Conservation (phyloP, 2,888 invertebrate species). For the Phytoseiulus persimilis region DNA sequence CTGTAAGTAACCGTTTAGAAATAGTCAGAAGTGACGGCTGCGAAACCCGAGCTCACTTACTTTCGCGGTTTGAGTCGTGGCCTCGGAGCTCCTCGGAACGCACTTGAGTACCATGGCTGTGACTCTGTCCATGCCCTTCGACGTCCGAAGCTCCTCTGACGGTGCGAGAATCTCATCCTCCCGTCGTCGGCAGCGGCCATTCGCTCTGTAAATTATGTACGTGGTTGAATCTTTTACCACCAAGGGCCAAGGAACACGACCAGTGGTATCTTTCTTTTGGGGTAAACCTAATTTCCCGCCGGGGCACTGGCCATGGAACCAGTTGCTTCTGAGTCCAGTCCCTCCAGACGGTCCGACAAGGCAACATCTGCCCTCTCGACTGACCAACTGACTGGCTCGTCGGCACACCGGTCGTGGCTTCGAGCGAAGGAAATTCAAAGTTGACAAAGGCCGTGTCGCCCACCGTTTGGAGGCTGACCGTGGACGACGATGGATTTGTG, state of each 20-base stretch:
- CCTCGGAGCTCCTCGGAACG: background rate
- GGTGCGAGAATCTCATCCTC: background rate
- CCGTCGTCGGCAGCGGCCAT: constrained; percentile 16
- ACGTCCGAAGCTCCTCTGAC: constrained; percentile 30
- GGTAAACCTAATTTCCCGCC: constrained; percentile 36
- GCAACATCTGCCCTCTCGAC: background rate
- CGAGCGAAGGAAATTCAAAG: background rate
- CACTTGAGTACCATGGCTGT: background rate
- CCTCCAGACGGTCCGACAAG: background rate
- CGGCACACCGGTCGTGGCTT: background rate
- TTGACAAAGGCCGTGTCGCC: background rate
- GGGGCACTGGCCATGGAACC: constrained; percentile 6
- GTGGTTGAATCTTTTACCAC: constrained; percentile 38
- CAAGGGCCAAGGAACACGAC: constrained; percentile 8
- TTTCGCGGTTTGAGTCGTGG: background rate
- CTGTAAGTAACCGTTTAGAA: constrained; percentile 53
- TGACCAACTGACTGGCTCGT: background rate
- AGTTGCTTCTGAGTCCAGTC: background rate
- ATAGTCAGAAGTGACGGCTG: no score
- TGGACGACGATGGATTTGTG: constrained; percentile 22
- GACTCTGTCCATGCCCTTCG: background rate
- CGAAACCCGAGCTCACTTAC: background rate
- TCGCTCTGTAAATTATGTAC: constrained; percentile 20
- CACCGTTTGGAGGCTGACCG: background rate
- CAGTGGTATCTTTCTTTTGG: constrained; percentile 36